These are phyloP conservation scores for Antheraea assamensis DNA, from an alignment of 2,888 invertebrate genomes.

Conservation along the genomic window DNA sequence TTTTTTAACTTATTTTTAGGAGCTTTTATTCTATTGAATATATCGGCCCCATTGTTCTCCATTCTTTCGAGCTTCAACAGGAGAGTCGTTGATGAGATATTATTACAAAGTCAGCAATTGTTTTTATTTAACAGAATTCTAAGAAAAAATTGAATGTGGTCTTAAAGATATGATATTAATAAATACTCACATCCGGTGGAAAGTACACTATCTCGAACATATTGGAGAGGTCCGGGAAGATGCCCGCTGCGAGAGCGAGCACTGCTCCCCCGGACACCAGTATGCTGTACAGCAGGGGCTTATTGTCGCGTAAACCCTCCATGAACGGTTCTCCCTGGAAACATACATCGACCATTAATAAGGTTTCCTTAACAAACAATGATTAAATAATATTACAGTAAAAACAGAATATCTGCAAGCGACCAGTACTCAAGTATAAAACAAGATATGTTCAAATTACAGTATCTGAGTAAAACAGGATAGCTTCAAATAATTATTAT, in stretches of 20 bases:
- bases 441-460: neutral
- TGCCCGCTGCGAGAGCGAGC: slow-evolving; percentile 91
- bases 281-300: slow-evolving; percentile 95
- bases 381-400: neutral
- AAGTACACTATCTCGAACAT: slow-evolving; percentile 98
- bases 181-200: slow-evolving; percentile 90
- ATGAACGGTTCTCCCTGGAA: slow-evolving; percentile 98
- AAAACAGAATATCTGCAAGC: neutral
- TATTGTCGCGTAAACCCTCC: slow-evolving; percentile 97
- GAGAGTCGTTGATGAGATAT: too few species aligned
- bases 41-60: too few species aligned
- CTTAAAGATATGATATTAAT: too few species aligned
- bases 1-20: too few species aligned
- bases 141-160: too few species aligned
- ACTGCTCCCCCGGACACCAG: slow-evolving; percentile 91
- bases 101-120: too few species aligned
- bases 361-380: neutral
- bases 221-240: slow-evolving; percentile 91
- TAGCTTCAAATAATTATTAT: too few species aligned
- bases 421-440: neutral
- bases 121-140: too few species aligned
- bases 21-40: too few species aligned
- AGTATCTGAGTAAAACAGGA: neutral
- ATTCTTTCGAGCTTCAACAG: too few species aligned
- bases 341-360: neutral